Conservation (phyloP, 2,113 vertebrate species). For the Eudyptes chrysolophus region DNA sequence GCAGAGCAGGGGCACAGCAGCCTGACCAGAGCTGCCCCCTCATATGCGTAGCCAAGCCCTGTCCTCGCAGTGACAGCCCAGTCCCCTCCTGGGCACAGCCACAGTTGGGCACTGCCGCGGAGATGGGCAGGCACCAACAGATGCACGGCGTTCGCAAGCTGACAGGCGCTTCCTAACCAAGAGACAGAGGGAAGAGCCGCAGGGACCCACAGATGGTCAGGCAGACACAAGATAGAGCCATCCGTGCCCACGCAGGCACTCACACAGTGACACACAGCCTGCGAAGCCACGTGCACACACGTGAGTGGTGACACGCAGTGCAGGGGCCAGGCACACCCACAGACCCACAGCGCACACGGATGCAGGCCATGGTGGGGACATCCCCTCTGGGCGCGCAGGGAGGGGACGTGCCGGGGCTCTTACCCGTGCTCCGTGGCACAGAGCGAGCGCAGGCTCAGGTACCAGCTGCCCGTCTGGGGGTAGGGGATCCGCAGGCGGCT, state of each 20-base stretch:
- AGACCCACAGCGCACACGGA: background rate
- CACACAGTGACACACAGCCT: background rate
- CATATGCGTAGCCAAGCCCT: background rate
- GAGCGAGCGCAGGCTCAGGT: constrained; percentile 89
- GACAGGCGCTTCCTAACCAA: background rate
- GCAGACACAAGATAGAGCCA: background rate
- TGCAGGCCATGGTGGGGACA: background rate
- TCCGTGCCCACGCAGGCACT: background rate
- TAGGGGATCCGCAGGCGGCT: constrained; percentile 92
- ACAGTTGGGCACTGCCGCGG: background rate
- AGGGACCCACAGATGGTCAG: constrained; percentile 33
- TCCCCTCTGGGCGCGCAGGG: rapidly evolving
- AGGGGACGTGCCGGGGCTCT: background rate
- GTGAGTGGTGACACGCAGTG: rapidly evolving
- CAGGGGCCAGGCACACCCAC: background rate
- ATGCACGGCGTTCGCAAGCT: background rate
- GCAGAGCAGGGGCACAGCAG: background rate
- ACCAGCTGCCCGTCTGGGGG: constrained; percentile 96
- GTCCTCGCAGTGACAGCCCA: background rate
- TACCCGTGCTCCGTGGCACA: constrained; percentile 88
- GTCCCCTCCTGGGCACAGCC: background rate
- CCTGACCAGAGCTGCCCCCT: background rate
- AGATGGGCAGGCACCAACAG: background rate
- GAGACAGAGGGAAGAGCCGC: constrained; percentile 20
- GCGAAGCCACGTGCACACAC: background rate